phyloP scores from a whole-genome alignment of 1,140 invertebrate species.

The Zaprionus camerounensis region DNA sequence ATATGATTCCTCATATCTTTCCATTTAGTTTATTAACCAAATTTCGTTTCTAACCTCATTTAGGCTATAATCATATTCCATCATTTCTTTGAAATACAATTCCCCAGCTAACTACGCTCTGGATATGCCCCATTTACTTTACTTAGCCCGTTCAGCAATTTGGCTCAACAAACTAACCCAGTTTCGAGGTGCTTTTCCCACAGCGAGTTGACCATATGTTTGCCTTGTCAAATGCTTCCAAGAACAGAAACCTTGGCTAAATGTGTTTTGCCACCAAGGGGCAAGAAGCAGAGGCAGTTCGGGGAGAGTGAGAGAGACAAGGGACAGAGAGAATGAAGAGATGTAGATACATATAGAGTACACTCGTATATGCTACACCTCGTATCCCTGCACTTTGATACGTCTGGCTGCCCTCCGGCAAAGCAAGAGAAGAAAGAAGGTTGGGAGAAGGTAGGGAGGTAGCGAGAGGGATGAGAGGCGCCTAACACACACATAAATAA shows the following conservation, averaged over 20 bases:
- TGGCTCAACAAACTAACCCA: constrained; percentile 23
- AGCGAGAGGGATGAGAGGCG: constrained; percentile 7
- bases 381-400: constrained; percentile 32
- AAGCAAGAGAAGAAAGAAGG: neutral
- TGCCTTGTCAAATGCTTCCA: constrained; percentile 60
- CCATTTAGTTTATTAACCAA: no score
- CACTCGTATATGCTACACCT: neutral
- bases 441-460: neutral
- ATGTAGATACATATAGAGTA: constrained; percentile 6
- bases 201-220: constrained; percentile 54
- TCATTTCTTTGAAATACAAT: neutral
- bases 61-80: neutral
- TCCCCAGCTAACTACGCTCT: neutral
- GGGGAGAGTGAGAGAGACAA: neutral
- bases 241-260: constrained; percentile 48
- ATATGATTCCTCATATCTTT: no score
- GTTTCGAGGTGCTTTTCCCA: constrained; percentile 29
- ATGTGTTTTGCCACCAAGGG: constrained; percentile 42
- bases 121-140: neutral
- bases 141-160: neutral
- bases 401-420: constrained; percentile 31
- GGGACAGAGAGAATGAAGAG: neutral
- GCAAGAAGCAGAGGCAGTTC: constrained; percentile 32
- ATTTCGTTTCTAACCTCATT: neutral
- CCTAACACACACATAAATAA: constrained; percentile 53